These are phyloP conservation scores for Bombyx mori DNA, from an alignment of 1,140 invertebrate genomes.

Conservation along the genomic window ASM3026992v2 NC_085134.1:474001-474500, in stretches of 20 bases:
- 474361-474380: constrained; percentile 75
- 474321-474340: constrained; percentile 81
- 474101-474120: constrained; percentile 73
- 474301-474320: constrained; percentile 82
- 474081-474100: constrained; percentile 74
- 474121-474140: constrained; percentile 74
- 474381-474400: constrained; percentile 80
- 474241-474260: constrained; percentile 76
- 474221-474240: constrained; percentile 74
- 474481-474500: constrained; percentile 76
- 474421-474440: constrained; percentile 85
- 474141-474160: constrained; percentile 81
- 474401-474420: constrained; percentile 86
- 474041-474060: constrained; percentile 79
- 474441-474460: constrained; percentile 81
- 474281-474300: constrained; percentile 89
- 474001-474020: constrained; percentile 74
- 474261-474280: constrained; percentile 86
- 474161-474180: constrained; percentile 77
- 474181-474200: constrained; percentile 77
- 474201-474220: constrained; percentile 78
- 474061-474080: constrained; percentile 73
- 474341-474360: constrained; percentile 75
- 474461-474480: constrained; percentile 80
- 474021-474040: constrained; percentile 80